Conservation (phyloP, 1,140 invertebrate genomes). For the Drosophila sechellia region DNA sequence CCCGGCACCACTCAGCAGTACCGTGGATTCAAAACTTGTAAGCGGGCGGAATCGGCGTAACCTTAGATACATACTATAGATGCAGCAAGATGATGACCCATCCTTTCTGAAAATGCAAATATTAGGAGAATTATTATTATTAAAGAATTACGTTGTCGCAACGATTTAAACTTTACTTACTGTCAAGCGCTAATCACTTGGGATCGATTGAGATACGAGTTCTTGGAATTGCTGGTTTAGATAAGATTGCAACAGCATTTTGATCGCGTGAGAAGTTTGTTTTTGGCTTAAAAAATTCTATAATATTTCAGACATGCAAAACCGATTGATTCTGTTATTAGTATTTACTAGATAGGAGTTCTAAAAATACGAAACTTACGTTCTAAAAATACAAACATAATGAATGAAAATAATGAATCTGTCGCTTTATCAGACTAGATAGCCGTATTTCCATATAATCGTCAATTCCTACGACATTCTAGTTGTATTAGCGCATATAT, state of each 20-base stretch:
- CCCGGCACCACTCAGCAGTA: slow-evolving; percentile 30
- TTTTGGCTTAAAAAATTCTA: not conserved
- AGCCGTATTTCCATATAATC: too few species aligned
- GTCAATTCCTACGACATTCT: too few species aligned
- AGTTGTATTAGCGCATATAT: slow-evolving; percentile 1
- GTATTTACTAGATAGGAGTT: not conserved
- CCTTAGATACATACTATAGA: too few species aligned
- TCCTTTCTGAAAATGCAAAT: too few species aligned
- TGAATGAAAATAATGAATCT: not conserved
- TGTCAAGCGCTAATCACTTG: slow-evolving; percentile 1
- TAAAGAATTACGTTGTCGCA: too few species aligned
- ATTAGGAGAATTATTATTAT: not conserved
- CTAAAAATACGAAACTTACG: not conserved
- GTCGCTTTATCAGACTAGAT: too few species aligned
- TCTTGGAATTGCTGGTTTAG: slow-evolving; percentile 15
- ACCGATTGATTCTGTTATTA: not conserved
- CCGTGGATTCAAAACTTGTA: slow-evolving; percentile 62
- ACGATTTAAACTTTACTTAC: not conserved
- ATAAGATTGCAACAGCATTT: slow-evolving; percentile 9
- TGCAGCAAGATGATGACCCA: too few species aligned
- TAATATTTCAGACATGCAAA: not conserved
- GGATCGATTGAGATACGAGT: slow-evolving; percentile 6
- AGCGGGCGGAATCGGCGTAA: not conserved
- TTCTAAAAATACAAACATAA: not conserved
- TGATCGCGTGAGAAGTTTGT: slow-evolving; percentile 9